A percentile compares a stretch with the other conserved stretches of the same genome.
These are phyloP conservation scores for Agrotis puta DNA, from an alignment of 2,888 invertebrate species.

Conservation along the genomic window DNA sequence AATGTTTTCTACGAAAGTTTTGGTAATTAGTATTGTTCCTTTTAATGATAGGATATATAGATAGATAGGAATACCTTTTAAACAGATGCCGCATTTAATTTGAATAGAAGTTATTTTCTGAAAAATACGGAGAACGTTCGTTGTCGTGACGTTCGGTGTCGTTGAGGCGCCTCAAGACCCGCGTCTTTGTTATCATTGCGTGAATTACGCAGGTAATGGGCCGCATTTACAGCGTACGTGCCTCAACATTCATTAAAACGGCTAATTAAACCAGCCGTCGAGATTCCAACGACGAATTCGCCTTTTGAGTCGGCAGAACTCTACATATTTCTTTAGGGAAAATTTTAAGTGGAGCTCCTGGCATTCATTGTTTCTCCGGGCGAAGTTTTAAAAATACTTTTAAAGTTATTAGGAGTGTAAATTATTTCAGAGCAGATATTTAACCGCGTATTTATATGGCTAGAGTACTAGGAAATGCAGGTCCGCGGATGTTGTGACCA, in stretches of 20 bases:
- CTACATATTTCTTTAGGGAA: constrained; percentile 78
- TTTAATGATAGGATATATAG: no score
- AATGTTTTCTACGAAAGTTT: constrained; percentile 14
- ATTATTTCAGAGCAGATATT: constrained; percentile 59
- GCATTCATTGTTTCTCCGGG: constrained; percentile 68
- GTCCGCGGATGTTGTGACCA: constrained; percentile 54
- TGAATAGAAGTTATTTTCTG: constrained; percentile 46
- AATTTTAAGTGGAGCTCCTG: constrained; percentile 75
- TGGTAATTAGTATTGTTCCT: neutral
- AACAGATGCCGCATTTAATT: constrained; percentile 42
- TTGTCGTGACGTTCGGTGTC: constrained; percentile 61
- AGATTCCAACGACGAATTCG: constrained; percentile 82
- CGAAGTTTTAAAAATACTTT: constrained; percentile 72
- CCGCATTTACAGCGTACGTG: constrained; percentile 88
- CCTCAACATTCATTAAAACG: constrained; percentile 88
- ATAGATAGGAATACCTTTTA: constrained; percentile 20
- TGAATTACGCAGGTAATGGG: constrained; percentile 88
- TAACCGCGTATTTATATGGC: constrained; percentile 43
- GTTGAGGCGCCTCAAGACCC: constrained; percentile 59
- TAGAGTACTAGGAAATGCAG: constrained; percentile 49
- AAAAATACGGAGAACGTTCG: constrained; percentile 56
- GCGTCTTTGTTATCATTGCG: constrained; percentile 85
- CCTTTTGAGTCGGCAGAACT: constrained; percentile 74
- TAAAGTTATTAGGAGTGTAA: constrained; percentile 67
- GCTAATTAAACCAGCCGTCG: constrained; percentile 87